Conservation (phyloP, 1,140 invertebrate genomes). For the Uloborus diversus region DNA sequence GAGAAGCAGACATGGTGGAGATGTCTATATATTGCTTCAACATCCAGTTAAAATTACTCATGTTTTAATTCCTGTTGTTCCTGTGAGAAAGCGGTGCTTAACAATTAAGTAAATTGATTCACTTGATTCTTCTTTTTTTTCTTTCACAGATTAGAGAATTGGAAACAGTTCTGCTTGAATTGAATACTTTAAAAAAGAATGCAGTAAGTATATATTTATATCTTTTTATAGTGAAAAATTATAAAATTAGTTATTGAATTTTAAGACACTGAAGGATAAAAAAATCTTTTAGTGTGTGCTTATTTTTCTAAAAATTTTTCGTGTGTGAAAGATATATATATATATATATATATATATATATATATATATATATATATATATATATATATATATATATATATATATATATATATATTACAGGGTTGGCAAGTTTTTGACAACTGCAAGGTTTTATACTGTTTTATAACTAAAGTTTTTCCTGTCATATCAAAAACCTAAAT, state of each 20-base stretch:
- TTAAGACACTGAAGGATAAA: background rate
- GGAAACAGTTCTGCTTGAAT: conserved; percentile 20
- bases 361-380: background rate
- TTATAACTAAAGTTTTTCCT: too few relatives aligned
- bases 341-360: background rate
- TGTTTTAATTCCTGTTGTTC: background rate
- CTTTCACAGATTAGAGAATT: conserved; percentile 1
- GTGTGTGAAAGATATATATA: background rate
- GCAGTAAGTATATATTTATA: conserved; percentile 27
- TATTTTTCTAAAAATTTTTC: background rate
- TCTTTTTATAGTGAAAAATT: background rate
- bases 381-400: background rate
- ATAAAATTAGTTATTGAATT: background rate
- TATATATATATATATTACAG: too few relatives aligned
- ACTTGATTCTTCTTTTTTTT: background rate
- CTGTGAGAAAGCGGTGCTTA: background rate
- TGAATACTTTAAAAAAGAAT: conserved; percentile 31
- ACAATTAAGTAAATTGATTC: background rate
- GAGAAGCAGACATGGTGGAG: background rate
- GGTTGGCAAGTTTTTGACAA: too few relatives aligned
- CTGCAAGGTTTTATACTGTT: too few relatives aligned
- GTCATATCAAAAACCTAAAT: too few relatives aligned
- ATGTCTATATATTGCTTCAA: background rate
- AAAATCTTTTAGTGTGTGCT: background rate
- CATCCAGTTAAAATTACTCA: background rate